A percentile compares a stretch with the other conserved stretches of the same genome.
Evolutionary conservation across 92 coral and sea anemone genomes (phyloP).

Genomic region (Pocillopora grandis): DNA sequence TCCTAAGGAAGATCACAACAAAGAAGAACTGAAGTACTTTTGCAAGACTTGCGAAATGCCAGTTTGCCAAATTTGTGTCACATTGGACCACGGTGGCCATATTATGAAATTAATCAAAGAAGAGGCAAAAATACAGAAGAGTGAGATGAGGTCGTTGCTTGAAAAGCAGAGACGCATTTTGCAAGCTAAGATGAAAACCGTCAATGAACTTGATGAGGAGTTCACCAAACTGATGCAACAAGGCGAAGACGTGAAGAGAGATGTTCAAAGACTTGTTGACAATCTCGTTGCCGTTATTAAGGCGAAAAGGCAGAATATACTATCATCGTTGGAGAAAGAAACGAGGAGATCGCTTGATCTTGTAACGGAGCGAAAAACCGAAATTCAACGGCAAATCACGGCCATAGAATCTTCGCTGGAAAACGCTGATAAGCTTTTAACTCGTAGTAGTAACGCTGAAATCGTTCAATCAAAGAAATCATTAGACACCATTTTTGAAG

Average conservation of each 20-base stretch:
- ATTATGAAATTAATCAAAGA: not conserved
- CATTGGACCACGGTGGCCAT: too few species aligned
- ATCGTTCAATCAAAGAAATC: not conserved
- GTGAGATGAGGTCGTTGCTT: not conserved
- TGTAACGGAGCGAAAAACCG: not conserved
- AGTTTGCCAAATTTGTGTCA: too few species aligned
- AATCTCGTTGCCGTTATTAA: not conserved
- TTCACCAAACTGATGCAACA: not conserved
- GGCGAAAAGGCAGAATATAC: not conserved
- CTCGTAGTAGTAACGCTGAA: not conserved
- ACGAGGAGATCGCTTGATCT: not conserved
- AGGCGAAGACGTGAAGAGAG: conserved; percentile 2
- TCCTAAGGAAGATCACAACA: too few species aligned
- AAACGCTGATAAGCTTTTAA: conserved; percentile 4
- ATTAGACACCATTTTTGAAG: not conserved
- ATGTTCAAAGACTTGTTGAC: not conserved
- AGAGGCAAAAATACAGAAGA: not conserved
- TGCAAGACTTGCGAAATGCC: too few species aligned
- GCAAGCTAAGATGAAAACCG: not conserved
- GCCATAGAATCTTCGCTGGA: not conserved
- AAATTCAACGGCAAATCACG: not conserved
- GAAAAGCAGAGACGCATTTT: not conserved
- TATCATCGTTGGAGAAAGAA: not conserved
- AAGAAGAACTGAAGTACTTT: too few species aligned
- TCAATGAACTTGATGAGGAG: too few species aligned